These are phyloP conservation scores for Glomeris marginata DNA, from an alignment of 2,888 invertebrate species.

Conservation along the genomic window DNA sequence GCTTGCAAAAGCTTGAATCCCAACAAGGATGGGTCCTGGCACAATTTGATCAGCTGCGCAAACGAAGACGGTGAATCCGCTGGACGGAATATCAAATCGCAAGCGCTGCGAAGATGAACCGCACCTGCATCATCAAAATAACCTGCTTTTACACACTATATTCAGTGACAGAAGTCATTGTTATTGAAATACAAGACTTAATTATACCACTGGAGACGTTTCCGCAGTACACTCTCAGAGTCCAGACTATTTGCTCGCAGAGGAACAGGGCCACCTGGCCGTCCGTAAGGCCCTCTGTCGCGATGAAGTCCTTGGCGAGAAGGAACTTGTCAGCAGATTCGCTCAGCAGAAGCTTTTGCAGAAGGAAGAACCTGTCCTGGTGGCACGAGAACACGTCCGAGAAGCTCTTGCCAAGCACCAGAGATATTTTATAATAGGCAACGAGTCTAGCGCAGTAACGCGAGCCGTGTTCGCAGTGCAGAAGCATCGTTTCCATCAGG, in stretches of 20 bases:
- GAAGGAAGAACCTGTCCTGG: background rate
- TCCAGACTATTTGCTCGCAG: slow-evolving; percentile 1
- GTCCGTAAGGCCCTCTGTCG: background rate
- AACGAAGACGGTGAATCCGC: background rate
- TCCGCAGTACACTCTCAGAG: slow-evolving; percentile 2
- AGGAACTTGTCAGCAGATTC: background rate
- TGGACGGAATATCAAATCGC: slow-evolving; percentile 4
- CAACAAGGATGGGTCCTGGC: slow-evolving; percentile 4
- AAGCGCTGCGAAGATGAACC: background rate
- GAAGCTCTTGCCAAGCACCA: background rate
- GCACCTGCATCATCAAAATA: background rate
- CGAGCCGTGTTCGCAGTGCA: slow-evolving; percentile 5
- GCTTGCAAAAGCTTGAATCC: slow-evolving; percentile 1
- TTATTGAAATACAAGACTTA: background rate
- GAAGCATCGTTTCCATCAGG: slow-evolving; percentile 3
- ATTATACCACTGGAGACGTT: background rate
- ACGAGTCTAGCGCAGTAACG: slow-evolving; percentile 5
- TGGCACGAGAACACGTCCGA: background rate
- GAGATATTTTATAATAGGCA: slow-evolving; percentile 5
- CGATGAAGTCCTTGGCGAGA: slow-evolving; percentile 6
- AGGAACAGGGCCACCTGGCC: background rate
- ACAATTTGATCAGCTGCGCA: slow-evolving; percentile 3
- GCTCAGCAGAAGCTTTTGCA: slow-evolving; percentile 3
- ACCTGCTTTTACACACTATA: background rate
- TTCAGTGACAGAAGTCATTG: too few species aligned